phyloP scores from a whole-genome alignment of 1,140 invertebrate genomes.

The Scaptomyza hsui region DNA sequence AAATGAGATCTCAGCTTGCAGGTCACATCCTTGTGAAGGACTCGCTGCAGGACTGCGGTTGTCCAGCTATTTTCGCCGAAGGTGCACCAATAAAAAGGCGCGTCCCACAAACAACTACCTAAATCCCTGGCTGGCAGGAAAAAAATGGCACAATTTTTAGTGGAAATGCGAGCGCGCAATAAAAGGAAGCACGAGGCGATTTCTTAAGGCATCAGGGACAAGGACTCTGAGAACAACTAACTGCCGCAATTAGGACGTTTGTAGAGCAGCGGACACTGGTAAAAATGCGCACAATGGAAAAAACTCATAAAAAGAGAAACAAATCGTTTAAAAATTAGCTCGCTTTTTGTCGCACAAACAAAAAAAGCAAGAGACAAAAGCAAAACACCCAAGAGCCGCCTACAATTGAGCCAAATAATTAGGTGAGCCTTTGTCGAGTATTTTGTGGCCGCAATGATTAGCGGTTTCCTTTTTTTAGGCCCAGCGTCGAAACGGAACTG shows the following conservation, averaged over 20 bases:
- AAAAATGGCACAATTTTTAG: slow-evolving; percentile 72
- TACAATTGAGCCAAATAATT: slow-evolving; percentile 76
- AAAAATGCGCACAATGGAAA: slow-evolving; percentile 60
- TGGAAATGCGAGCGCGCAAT: slow-evolving; percentile 77
- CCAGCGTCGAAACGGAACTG: neutral
- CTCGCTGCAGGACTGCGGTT: slow-evolving; percentile 35
- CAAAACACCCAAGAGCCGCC: slow-evolving; percentile 46
- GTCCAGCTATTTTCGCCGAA: slow-evolving; percentile 57
- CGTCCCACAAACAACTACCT: slow-evolving; percentile 46
- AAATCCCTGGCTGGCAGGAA: slow-evolving; percentile 5
- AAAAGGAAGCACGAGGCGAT: slow-evolving; percentile 40
- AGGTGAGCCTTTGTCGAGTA: slow-evolving; percentile 67
- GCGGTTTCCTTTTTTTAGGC: slow-evolving; percentile 71
- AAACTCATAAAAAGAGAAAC: slow-evolving; percentile 82
- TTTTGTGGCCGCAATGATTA: slow-evolving; percentile 66
- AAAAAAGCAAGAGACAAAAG: slow-evolving; percentile 41
- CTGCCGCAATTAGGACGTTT: slow-evolving; percentile 75
- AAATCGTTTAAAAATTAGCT: slow-evolving; percentile 76
- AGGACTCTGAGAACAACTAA: slow-evolving; percentile 45
- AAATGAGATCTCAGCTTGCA: neutral
- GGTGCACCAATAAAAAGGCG: slow-evolving; percentile 78
- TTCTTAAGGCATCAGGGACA: neutral
- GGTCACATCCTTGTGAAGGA: slow-evolving; percentile 21
- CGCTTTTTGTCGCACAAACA: slow-evolving; percentile 66
- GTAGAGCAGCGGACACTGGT: slow-evolving; percentile 53